Percentiles rank a stretch among this genome's conserved stretches.
Conservation (phyloP, 1,140 invertebrate genomes). For the Procambarus clarkii region DNA sequence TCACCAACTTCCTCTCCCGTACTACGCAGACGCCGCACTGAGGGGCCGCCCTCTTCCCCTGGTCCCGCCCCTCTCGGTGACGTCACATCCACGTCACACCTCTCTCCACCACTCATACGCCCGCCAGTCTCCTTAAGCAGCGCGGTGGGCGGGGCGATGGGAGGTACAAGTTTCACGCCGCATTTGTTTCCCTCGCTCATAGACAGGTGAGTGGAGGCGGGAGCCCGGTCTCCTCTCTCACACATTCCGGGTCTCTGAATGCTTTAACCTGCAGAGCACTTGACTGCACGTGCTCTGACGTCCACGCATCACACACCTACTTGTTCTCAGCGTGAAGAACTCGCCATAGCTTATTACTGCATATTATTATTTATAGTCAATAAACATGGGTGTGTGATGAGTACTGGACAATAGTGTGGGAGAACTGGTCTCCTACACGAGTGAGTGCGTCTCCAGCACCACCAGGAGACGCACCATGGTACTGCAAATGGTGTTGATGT, state of each 20-base stretch:
- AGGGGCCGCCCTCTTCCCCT: constrained; percentile 46
- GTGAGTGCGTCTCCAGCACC: no score
- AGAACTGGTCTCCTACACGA: no score
- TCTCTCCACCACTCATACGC: constrained; percentile 71
- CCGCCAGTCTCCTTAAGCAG: constrained; percentile 67
- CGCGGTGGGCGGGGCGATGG: constrained; percentile 62
- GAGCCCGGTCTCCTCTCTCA: not conserved
- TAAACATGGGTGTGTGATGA: no score
- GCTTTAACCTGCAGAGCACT: no score
- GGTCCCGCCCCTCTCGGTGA: constrained; percentile 61
- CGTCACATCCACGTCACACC: constrained; percentile 66
- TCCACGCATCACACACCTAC: no score
- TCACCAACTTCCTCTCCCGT: not conserved
- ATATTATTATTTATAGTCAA: no score
- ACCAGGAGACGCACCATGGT: no score
- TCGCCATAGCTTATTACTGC: no score
- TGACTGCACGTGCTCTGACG: no score
- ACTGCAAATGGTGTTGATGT: no score
- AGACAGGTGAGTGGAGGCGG: constrained; percentile 72
- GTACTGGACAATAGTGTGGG: no score
- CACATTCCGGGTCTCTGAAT: not conserved
- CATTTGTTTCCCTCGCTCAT: constrained; percentile 74
- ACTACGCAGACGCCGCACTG: constrained; percentile 45
- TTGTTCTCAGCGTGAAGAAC: no score
- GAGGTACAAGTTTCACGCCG: constrained; percentile 72